Percentiles rank a stretch among this genome's conserved stretches.
These are phyloP conservation scores for Pica pica DNA, from an alignment of 2,113 vertebrate species.

Conservation along the genomic window DNA sequence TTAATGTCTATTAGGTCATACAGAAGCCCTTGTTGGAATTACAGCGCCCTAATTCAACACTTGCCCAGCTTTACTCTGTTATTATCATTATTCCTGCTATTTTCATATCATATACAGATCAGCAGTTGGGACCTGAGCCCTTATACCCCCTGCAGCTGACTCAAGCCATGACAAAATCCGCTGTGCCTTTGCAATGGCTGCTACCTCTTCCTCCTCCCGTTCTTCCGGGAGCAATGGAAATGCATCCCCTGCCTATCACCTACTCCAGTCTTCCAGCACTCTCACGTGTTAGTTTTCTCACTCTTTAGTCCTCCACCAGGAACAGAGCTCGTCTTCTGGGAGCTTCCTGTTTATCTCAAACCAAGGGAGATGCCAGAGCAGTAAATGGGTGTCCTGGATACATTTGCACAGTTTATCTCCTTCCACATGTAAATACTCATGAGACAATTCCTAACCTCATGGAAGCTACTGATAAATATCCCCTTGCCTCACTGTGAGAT, in stretches of 20 bases:
- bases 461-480: conserved; percentile 6
- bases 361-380: neutral
- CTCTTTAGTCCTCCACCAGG: neutral
- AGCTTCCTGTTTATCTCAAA: conserved; percentile 34
- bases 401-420: conserved; percentile 14
- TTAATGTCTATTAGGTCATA: neutral
- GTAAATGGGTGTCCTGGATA: neutral
- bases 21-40: neutral
- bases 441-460: neutral
- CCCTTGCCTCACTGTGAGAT: neutral
- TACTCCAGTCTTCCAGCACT: neutral
- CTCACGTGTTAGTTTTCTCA: neutral
- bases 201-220: neutral
- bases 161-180: neutral
- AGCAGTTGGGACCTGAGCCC: neutral
- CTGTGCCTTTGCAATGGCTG: neutral
- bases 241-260: neutral
- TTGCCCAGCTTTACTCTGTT: neutral
- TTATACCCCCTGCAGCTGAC: neutral
- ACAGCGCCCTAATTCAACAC: neutral
- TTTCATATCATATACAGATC: neutral
- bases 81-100: neutral
- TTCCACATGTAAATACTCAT: conserved; percentile 23
- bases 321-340: neutral
- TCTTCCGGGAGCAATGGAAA: neutral